A percentile compares a stretch with the other conserved stretches of the same genome.
Evolutionary conservation across 1,140 invertebrate genomes (phyloP).

Genomic region (Coelopa frigida): DNA sequence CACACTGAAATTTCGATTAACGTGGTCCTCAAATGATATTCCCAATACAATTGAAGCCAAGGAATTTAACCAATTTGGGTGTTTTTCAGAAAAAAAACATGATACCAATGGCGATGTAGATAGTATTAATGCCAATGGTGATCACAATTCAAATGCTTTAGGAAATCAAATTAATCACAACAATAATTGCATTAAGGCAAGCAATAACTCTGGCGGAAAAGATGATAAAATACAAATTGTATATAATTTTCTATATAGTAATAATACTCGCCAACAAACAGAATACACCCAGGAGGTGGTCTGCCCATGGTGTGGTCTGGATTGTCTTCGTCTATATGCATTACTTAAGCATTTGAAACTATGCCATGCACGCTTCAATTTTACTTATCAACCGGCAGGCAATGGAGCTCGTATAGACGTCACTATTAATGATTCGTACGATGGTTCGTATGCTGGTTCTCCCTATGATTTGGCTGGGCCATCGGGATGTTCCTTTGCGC

Average conservation of each 20-base stretch:
- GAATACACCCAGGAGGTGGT: conserved; percentile 85
- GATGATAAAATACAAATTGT: conserved; percentile 63
- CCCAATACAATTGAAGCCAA: conserved; percentile 55
- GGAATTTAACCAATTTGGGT: conserved; percentile 30
- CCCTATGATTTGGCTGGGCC: conserved; percentile 81
- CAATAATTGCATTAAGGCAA: conserved; percentile 34
- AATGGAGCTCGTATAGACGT: conserved; percentile 84
- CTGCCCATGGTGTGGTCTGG: conserved; percentile 91
- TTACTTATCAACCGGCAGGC: conserved; percentile 64
- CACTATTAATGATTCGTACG: conserved; percentile 89
- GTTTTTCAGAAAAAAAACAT: conserved; percentile 7
- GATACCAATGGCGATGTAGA: too few species aligned
- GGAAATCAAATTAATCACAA: conserved; percentile 55
- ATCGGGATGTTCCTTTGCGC: conserved; percentile 54
- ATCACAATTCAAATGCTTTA: conserved; percentile 3
- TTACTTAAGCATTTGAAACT: conserved; percentile 89
- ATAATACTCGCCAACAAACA: conserved; percentile 89
- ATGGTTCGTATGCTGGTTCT: conserved; percentile 92
- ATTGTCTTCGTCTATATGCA: conserved; percentile 80
- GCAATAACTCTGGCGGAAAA: conserved; percentile 14
- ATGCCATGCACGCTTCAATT: conserved; percentile 88
- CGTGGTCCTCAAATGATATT: conserved; percentile 69
- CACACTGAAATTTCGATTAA: conserved; percentile 73
- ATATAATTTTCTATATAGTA: conserved; percentile 94
- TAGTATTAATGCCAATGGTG: neutral